phyloP scores from a whole-genome alignment of 2,797 vertebrate species.

The Sphenodon punctatus region DNA sequence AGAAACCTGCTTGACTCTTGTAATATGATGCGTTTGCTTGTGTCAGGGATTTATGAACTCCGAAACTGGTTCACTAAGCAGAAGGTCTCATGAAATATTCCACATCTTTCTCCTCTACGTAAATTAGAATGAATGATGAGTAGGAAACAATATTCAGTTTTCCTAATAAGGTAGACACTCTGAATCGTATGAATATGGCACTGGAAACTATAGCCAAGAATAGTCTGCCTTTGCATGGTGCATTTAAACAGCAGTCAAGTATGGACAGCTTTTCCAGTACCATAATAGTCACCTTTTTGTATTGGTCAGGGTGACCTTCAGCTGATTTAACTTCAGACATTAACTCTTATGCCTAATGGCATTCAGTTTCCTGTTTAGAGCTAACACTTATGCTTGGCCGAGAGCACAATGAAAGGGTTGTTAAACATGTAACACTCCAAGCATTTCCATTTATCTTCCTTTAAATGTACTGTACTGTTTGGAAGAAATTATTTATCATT shows the following conservation, averaged over 20 bases:
- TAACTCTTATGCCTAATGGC: no score
- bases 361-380: no score
- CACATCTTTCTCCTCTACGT: background rate
- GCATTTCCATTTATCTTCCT: background rate
- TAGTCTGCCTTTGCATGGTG: background rate
- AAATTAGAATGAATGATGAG: background rate
- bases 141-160: background rate
- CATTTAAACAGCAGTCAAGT: background rate
- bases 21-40: background rate
- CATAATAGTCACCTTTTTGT: background rate
- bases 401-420: no score
- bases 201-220: background rate
- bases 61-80: no score
- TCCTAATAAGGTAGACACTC: background rate
- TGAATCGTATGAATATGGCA: background rate
- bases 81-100: no score
- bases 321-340: no score
- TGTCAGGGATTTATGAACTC: no score
- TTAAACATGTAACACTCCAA: background rate
- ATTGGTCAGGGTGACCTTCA: no score
- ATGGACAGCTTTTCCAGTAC: background rate
- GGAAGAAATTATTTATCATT: no score
- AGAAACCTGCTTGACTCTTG: background rate
- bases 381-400: no score
- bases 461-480: background rate